Conservation (phyloP, 2,113 vertebrate species). For the Myotis yumanensis region DNA sequence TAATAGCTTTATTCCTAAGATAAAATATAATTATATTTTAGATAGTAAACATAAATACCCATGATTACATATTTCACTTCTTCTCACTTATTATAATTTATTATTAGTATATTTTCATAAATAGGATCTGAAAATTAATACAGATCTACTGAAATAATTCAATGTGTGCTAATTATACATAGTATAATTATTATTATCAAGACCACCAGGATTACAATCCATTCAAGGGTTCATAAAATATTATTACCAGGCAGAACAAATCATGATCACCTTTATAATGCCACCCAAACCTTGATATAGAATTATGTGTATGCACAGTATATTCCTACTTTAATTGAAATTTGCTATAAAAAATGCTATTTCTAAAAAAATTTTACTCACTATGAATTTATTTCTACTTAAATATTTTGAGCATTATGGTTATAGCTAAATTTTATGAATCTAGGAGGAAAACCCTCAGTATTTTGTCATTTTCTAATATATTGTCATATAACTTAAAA, state of each 20-base stretch:
- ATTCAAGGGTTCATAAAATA: slow-evolving; percentile 39
- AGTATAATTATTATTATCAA: slow-evolving; percentile 61
- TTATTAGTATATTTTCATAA: neutral
- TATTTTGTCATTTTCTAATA: neutral
- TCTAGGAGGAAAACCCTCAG: neutral
- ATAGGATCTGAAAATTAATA: neutral
- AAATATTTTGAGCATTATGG: neutral
- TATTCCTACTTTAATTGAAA: neutral
- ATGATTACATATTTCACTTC: neutral
- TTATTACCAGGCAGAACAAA: slow-evolving; percentile 39
- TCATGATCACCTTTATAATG: slow-evolving; percentile 46
- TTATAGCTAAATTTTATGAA: neutral
- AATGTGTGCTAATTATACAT: slow-evolving; percentile 59
- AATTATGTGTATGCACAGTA: neutral
- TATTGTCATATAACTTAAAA: neutral
- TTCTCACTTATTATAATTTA: neutral
- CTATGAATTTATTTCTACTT: neutral
- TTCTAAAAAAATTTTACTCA: neutral
- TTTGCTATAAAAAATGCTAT: neutral
- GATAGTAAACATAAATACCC: neutral
- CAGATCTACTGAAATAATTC: slow-evolving; percentile 63
- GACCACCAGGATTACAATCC: slow-evolving; percentile 55
- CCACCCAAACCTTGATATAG: slow-evolving; percentile 10
- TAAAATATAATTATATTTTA: neutral
- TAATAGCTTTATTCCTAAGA: neutral